phyloP scores from a whole-genome alignment of 1,140 invertebrate genomes.

The Achroia grisella region DNA sequence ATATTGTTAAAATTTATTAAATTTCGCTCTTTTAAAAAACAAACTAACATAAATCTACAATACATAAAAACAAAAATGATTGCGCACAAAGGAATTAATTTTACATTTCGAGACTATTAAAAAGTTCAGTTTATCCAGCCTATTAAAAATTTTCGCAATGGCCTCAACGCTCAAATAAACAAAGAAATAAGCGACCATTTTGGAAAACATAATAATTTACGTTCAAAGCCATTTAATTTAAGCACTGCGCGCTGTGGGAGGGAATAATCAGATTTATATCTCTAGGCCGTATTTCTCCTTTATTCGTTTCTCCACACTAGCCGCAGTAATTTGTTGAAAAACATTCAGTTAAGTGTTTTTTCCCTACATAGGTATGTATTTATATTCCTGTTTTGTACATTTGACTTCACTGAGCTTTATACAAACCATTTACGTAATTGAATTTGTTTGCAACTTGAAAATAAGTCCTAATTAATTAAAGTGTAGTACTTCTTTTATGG shows the following conservation, averaged over 20 bases:
- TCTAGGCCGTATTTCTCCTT: constrained; percentile 30
- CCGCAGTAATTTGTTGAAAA: constrained; percentile 33
- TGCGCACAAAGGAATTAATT: too few relatives aligned
- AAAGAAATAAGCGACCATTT: constrained; percentile 25
- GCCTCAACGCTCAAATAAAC: constrained; percentile 17
- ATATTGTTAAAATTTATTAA: too few relatives aligned
- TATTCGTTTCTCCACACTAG: constrained; percentile 17
- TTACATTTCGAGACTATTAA: too few relatives aligned
- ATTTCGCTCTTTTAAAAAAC: too few relatives aligned
- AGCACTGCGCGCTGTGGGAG: constrained; percentile 23
- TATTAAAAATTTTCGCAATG: too few relatives aligned
- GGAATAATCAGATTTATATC: constrained; percentile 56
- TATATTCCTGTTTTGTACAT: neutral
- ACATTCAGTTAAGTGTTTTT: constrained; percentile 32
- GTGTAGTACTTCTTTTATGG: too few relatives aligned
- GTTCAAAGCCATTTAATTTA: constrained; percentile 42
- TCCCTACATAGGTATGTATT: constrained; percentile 2
- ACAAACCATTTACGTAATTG: too few relatives aligned
- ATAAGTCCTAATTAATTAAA: too few relatives aligned
- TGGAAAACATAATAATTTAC: constrained; percentile 43
- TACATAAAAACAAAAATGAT: too few relatives aligned
- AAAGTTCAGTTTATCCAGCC: too few relatives aligned
- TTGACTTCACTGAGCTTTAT: constrained; percentile 1
- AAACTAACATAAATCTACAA: too few relatives aligned
- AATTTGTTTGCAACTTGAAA: too few relatives aligned